Evolutionary conservation across 2,113 vertebrate species (phyloP).

Genomic region (Urocitellus parryii): DNA sequence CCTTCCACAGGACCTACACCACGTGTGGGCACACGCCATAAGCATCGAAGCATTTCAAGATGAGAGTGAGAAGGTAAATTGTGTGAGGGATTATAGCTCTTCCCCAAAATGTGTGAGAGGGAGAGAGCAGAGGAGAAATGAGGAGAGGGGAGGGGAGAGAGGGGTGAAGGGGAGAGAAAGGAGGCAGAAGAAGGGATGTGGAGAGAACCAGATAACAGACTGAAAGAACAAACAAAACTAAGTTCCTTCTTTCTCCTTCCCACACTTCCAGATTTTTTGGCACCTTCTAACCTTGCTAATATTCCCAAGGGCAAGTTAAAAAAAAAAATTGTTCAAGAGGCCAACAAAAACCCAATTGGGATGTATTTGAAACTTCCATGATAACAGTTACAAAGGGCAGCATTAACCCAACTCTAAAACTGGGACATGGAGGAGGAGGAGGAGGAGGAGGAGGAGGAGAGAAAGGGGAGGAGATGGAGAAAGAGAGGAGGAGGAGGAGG

Average conservation of each 20-base stretch:
- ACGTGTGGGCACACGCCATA: not conserved
- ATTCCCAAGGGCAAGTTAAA: constrained; percentile 40
- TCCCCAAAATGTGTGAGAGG: not conserved
- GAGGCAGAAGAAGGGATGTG: accelerated
- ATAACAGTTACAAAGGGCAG: not conserved
- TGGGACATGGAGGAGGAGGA: not conserved
- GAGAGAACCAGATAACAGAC: not conserved
- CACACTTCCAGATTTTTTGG: not conserved
- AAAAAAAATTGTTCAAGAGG: not conserved
- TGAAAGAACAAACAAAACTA: constrained; percentile 5
- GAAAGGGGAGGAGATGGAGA: too few relatives aligned
- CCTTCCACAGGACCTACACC: not conserved
- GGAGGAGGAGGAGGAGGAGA: too few relatives aligned
- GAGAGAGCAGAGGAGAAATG: too few relatives aligned
- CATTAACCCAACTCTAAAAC: not conserved
- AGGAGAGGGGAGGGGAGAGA: too few relatives aligned
- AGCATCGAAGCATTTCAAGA: not conserved
- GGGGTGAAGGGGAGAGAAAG: too few relatives aligned
- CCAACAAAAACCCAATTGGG: not conserved
- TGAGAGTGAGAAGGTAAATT: not conserved
- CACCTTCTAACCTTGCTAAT: constrained; percentile 10
- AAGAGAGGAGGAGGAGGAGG: too few relatives aligned
- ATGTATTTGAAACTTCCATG: not conserved
- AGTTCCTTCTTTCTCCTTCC: constrained; percentile 31
- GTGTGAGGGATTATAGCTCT: not conserved